These are phyloP conservation scores for Delichon dasypus DNA, from an alignment of 2,797 vertebrate species.

Conservation along the genomic window DNA sequence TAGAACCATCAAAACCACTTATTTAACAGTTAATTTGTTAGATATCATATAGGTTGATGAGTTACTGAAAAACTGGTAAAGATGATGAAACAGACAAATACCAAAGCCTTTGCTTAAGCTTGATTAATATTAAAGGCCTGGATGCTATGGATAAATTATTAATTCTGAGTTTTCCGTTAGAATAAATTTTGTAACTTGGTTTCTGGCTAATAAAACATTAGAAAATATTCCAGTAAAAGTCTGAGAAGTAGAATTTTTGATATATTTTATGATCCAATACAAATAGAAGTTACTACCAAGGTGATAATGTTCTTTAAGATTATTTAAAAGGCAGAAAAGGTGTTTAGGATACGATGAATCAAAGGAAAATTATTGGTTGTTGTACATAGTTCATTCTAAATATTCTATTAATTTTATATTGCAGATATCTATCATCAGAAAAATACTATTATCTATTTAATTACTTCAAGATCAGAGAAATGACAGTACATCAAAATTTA, in stretches of 20 bases:
- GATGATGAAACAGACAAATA: neutral
- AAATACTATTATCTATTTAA: neutral
- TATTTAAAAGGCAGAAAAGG: neutral
- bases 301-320: neutral
- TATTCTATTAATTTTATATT: neutral
- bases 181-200: neutral
- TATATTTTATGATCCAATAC: neutral
- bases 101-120: neutral
- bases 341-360: neutral
- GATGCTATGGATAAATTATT: neutral
- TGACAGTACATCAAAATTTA: neutral
- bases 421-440: neutral
- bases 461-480: neutral
- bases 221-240: neutral
- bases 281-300: neutral
- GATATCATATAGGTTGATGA: neutral
- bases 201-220: neutral
- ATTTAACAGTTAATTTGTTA: neutral
- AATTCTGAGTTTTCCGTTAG: neutral
- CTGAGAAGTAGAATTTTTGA: neutral
- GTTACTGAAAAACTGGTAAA: neutral
- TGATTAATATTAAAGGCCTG: neutral
- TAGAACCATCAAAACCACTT: neutral
- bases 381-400: neutral
- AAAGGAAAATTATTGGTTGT: neutral